phyloP scores from a whole-genome alignment of 1,140 invertebrate species.

The Argopecten irradians region DNA sequence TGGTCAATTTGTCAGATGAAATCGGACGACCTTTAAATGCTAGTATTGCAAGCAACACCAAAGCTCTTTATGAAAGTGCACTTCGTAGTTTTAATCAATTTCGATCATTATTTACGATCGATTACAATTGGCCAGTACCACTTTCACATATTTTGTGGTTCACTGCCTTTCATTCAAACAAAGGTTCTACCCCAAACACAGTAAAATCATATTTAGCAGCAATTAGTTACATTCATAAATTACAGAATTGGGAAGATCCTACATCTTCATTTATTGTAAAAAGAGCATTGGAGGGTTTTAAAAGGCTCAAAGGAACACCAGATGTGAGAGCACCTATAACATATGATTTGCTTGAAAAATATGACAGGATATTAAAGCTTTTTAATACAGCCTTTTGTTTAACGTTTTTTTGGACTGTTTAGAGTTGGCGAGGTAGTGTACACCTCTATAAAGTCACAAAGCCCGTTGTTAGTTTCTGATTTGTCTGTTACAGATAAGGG shows the following conservation, averaged over 20 bases:
- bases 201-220: background rate
- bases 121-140: background rate
- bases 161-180: background rate
- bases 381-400: slow-evolving; percentile 40
- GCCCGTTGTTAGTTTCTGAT: background rate
- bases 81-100: background rate
- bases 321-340: slow-evolving; percentile 38
- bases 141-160: slow-evolving; percentile 26
- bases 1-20: slow-evolving; percentile 24
- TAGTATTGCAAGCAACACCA: background rate
- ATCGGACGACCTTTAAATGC: background rate
- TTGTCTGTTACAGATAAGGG: background rate
- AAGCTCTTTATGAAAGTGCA: background rate
- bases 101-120: background rate
- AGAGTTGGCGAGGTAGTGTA: slow-evolving; percentile 44
- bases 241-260: background rate
- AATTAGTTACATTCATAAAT: no score
- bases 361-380: background rate
- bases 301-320: background rate
- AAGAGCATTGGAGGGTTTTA: background rate
- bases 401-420: slow-evolving; percentile 49
- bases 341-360: background rate
- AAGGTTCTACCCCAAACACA: background rate
- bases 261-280: slow-evolving; percentile 13
- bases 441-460: background rate